Evolutionary conservation across 1,140 invertebrate genomes (phyloP), one percentile per base, ranked within the genome.

Genomic region (Lucilia sericata): DNA sequence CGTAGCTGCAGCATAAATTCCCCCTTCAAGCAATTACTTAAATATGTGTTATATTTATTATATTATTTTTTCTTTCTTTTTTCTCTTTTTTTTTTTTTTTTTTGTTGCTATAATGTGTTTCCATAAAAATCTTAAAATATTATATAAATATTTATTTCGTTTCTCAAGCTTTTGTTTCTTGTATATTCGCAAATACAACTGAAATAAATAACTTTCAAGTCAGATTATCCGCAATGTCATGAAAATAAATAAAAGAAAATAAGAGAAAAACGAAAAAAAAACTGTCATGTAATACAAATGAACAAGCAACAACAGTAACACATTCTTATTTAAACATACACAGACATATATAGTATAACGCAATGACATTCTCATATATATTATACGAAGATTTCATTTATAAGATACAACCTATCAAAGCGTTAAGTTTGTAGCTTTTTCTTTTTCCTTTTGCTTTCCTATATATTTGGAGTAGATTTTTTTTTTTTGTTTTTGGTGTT

Each of bases 191-290:
- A 87, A 88, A 88, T 87, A 89, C 89, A 89, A 88, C 87, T 88
- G 89, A 82, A 89, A 89, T 89, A 89, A 89, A 89, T 89, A 89
- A 89, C 88, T 89, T 89, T 89, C 88, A 87, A 89, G 88, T 89
- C 87, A 89, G 88, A 89, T 89, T 89, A 89, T 87, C 88, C 88
- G 89, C 89, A 88, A 89, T 89, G 88, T 89, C 88, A 89, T 87
- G 88, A 89, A 89, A 89, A 78, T 78, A 78, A 78, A 78, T 78
- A 78, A 47, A 78, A 70, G 19, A 70, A 70, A 70, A 21, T 60
- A 60, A 89, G 88, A 60, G n/a, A 60, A 60, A 60, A 60, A 8
- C 2, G 10, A 42, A 42, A 8, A 42, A 42, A 87, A 89, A 89
- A 89, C 88, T 89, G 88, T 89, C 88, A 89, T 89, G 89, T 89